Evolutionary conservation across 2,797 vertebrate genomes (phyloP), one percentile per base, ranked within the genome.

Genomic region (Myiothlypis chrysogaster): DNA sequence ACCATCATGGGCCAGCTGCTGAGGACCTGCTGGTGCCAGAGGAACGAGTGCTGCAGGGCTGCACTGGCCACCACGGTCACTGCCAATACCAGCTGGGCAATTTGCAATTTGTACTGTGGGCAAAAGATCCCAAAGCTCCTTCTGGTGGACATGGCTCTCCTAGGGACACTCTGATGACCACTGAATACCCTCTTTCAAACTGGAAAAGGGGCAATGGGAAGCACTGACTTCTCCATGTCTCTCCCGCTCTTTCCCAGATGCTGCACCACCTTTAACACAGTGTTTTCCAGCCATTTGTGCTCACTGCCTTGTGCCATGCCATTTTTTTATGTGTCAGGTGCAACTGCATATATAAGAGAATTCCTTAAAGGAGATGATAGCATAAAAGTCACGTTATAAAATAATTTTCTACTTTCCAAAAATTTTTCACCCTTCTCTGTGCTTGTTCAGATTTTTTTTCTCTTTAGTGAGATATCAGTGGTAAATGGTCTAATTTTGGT

Each of bases 41-140:
- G 47, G 37, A 59, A 10, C 0, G 2, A 60, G 12, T 13, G 34
- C 23, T 35, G 37, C 68, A 23, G 8, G 16, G 41, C 19, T 3
- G 4, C 6, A 1, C 55, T 4, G 27, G 14, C 17, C n/a, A 12
- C 8, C 24, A 17, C 0, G 1, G 16, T 23, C 23, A 35, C 30
- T 4, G 34, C 0, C 0, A 50, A 12, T 27, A 13, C 22, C 34
- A 7, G 2, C 6, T 10, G 44, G 43, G 25, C 35, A 35, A 21
- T 49, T 21, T 14, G 60, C 30, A 28, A 8, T 8, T 72, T 16
- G 24, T 32, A 32, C 2, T 6, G 8, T 13, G 39, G 25, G 56
- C 18, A 84, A 79, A 71, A 14, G 56, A 35, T 27, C 34, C 64
- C 53, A 32, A 44, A 76, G 37, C 16, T 65, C 41, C 55, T 60